Evolutionary conservation across 2,888 invertebrate genomes (phyloP), one percentile per base, ranked within the genome.

Genomic region (Eilema depressum): DNA sequence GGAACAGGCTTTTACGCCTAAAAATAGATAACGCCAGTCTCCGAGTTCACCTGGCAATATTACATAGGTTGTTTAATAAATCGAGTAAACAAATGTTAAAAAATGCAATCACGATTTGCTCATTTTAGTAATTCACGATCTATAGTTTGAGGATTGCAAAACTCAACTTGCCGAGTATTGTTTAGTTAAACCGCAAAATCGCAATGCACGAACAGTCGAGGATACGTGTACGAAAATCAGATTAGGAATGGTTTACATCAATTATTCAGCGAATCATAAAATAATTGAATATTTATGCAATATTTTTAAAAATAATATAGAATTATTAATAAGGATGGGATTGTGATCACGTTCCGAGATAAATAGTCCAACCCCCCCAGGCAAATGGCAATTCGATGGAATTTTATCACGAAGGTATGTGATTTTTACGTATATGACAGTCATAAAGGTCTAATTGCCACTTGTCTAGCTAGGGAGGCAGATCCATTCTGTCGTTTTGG

Each of bases 1-100:
- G 75, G 74, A 83, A 85, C 83, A 84, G 84, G 82, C 80, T 75
- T 82, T 78, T 75, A 69, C 73, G 74, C 79, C 81, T 83, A 79
- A 82, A 81, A 85, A 87, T 88, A 86, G 81, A 80, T 71, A 67
- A 23, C 66, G 75, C 75, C 73, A 14, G 3, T 69, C 75, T 71
- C 74, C 70, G 70, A 47, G 66, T 65, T 67, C 66, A 62, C 71
- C 71, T 69, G 57, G 61, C 47, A 63, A 66, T 41, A 3, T 56
- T 10, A 3, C 3, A 64, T n/a, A 53, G 47, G 11, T n/a, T 8
- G 14, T 56, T 65, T 12, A 28, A 14, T 53, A 23, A 30, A 56
- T 56, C 17, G n/a, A 3, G 28, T 28, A 56, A 23, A 30, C 12
- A 23, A 30, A 30, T 11, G 23, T 28, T 47, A 28, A 20, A 3